Evolutionary conservation across 2,888 invertebrate species (phyloP).

Genomic region (Prosopocoilus inquinatus): DNA sequence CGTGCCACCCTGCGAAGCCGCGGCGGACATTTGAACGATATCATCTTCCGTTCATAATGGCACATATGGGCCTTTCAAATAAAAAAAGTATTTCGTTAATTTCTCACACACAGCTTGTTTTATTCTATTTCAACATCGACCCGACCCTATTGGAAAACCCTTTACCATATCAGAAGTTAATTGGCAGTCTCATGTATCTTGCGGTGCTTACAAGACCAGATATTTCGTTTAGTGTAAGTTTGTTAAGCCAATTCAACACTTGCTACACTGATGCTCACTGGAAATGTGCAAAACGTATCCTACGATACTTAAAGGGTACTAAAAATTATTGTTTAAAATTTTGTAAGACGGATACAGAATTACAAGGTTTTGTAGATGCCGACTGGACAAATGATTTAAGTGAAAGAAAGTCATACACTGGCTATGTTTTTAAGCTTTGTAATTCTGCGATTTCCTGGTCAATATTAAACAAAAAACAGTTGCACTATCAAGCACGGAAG

Average conservation of each 20-base stretch:
- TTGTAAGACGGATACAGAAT: conserved; percentile 12
- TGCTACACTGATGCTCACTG: conserved; percentile 21
- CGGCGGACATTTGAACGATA: too few relatives aligned
- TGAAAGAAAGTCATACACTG: conserved; percentile 45
- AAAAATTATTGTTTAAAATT: conserved; percentile 16
- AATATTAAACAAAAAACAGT: conserved; percentile 35
- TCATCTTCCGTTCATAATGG: too few relatives aligned
- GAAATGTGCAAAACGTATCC: conserved; percentile 22
- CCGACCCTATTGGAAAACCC: too few relatives aligned
- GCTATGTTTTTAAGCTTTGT: conserved; percentile 32
- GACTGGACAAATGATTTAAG: conserved; percentile 22
- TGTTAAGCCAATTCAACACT: conserved; percentile 29
- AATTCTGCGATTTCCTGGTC: conserved; percentile 34
- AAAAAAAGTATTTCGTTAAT: too few relatives aligned
- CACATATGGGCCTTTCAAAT: too few relatives aligned
- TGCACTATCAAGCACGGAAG: conserved; percentile 32
- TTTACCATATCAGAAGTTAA: too few relatives aligned
- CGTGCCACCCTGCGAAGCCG: too few relatives aligned
- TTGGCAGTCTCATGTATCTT: conserved; percentile 31
- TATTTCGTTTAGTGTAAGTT: conserved; percentile 28
- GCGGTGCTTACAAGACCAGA: conserved; percentile 30
- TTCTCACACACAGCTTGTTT: too few relatives aligned
- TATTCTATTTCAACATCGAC: too few relatives aligned
- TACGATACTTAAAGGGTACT: conserved; percentile 25
- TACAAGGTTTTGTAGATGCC: conserved; percentile 23